Conservation (phyloP, 2,888 invertebrate genomes). For the Loripinus fragilis region DNA sequence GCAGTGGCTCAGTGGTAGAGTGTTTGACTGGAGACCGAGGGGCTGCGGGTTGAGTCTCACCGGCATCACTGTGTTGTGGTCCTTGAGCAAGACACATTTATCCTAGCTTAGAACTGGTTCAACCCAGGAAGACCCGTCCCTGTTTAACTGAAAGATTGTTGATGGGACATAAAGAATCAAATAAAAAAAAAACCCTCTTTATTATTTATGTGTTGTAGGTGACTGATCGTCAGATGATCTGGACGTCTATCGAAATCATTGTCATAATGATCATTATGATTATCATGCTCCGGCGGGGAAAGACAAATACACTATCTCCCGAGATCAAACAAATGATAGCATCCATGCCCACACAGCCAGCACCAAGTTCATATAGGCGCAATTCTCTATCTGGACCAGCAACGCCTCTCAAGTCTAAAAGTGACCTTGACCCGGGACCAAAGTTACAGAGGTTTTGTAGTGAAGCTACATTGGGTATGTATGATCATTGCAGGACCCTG, state of each 20-base stretch:
- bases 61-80: too few species aligned
- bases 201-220: slow-evolving; percentile 50
- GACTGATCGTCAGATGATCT: slow-evolving; percentile 67
- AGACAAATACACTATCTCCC: slow-evolving; percentile 35
- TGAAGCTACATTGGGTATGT: slow-evolving; percentile 68
- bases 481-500: too few species aligned
- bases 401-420: slow-evolving; percentile 49
- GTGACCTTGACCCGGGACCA: slow-evolving; percentile 37
- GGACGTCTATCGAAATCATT: slow-evolving; percentile 65
- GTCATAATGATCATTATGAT: slow-evolving; percentile 57
- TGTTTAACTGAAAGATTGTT: too few species aligned
- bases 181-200: too few species aligned
- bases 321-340: slow-evolving; percentile 58
- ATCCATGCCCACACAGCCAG: slow-evolving; percentile 55
- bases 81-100: too few species aligned
- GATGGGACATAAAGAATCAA: too few species aligned
- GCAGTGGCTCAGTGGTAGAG: too few species aligned
- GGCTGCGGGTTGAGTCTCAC: too few species aligned
- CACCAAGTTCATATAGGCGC: slow-evolving; percentile 42
- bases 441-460: slow-evolving; percentile 65
- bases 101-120: too few species aligned
- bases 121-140: too few species aligned
- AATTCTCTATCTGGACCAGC: slow-evolving; percentile 65
- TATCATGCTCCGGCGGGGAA: slow-evolving; percentile 51
- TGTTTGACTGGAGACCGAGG: too few species aligned